Percentiles rank a stretch among this genome's conserved stretches.
Conservation (phyloP, 53 echinoderm and acorn worm species). For the Hippasteria phrygiana region DNA sequence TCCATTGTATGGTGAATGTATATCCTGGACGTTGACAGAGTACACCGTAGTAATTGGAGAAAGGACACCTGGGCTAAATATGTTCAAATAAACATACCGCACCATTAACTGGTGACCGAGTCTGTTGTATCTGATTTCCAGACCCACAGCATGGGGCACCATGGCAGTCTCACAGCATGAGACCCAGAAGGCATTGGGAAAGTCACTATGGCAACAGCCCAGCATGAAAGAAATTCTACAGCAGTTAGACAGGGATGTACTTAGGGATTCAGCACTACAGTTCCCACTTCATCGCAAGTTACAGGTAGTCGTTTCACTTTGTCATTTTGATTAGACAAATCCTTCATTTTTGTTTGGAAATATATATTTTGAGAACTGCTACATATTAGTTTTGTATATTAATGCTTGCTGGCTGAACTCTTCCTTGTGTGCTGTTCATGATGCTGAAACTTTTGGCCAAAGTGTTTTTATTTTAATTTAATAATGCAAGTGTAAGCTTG, state of each 20-base stretch:
- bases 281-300: constrained; percentile 84
- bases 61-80: too few relatives aligned
- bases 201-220: constrained; percentile 88
- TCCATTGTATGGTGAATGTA: too few relatives aligned
- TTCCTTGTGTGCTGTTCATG: too few relatives aligned
- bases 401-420: too few relatives aligned
- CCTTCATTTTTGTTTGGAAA: too few relatives aligned
- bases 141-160: constrained; percentile 90
- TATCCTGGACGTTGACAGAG: too few relatives aligned
- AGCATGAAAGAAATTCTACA: constrained; percentile 87
- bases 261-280: constrained; percentile 73
- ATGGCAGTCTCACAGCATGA: constrained; percentile 83
- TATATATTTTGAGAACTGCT: too few relatives aligned
- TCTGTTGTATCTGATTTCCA: constrained; percentile 4
- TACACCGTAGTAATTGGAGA: too few relatives aligned
- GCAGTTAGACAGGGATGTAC: constrained; percentile 73
- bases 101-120: not conserved
- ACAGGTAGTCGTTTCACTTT: constrained; percentile 6
- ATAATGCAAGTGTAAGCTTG: too few relatives aligned
- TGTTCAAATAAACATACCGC: not conserved
- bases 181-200: constrained; percentile 79
- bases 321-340: not conserved
- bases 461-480: too few relatives aligned
- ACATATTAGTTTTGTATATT: too few relatives aligned
- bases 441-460: too few relatives aligned